Base-by-base conservation (phyloP, 1,140 invertebrate species). In the Meloidogyne chitwoodi region DNA sequence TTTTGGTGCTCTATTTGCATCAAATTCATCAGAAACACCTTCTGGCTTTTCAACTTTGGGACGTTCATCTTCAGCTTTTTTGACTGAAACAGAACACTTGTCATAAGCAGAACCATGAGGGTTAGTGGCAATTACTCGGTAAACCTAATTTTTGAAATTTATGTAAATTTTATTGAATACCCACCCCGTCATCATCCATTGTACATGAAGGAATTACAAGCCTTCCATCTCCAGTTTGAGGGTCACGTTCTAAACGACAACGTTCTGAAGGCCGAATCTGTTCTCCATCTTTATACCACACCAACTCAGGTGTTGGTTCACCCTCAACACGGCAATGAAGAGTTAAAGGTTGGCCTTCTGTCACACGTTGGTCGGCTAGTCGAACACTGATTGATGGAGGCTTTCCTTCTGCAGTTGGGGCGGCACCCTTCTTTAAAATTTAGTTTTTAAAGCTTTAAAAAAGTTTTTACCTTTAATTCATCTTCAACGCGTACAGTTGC, bases 401-500 rank as follows among this genome's bases (percentile, higher is more conserved):
- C 14, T 31, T 77, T 26, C 56, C 56, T 34, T 56, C 71, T 19
- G 61, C 48, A 16, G 48, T 5, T 27, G 22, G n/a, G 26, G 70
- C 44, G 10, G 26, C 71, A 29, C 68, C 38, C 31, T 63, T 73
- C 61, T 68, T 3, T 22, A 56, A n/a, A 14, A 4, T 11, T 8
- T 19, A 16, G 4, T 75, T 75, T 11, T 22, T 73, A 14, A 38
- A 38, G 10, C 4, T 38, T 69, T 24, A 64, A 68, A n/a, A n/a
- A 2, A 22, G 14, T 24, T 74, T 71, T 44, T 79, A 19, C 72
- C 56, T 4, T 48, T 41, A 65, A 12, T n/a, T 67, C 76, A 69
- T 83, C 85, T 66, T 86, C 86, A 31, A 86, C 76, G 29, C 74
- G 64, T 29, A 86, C 70, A 48, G 84, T 77, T 12, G 94, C 93